Percentiles rank a stretch among this genome's conserved stretches.
Conservation (phyloP, 2,797 vertebrate genomes). For the Propithecus perrieri region DNA sequence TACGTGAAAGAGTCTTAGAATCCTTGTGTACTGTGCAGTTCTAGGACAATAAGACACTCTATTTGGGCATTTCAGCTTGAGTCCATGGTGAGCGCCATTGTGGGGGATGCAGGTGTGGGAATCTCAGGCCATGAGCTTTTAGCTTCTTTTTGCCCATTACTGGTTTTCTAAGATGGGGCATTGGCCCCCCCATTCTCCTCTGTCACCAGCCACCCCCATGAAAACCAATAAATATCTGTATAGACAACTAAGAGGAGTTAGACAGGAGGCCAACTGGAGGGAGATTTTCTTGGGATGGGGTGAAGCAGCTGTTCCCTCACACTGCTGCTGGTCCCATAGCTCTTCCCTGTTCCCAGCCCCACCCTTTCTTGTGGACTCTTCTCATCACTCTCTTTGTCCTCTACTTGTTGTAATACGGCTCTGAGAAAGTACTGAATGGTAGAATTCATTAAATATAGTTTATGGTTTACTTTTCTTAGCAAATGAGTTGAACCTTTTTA, state of each 20-base stretch:
- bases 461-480: not conserved
- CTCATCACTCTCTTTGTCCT: not conserved
- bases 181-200: not conserved
- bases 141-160: not conserved
- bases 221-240: not conserved
- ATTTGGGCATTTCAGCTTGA: not conserved
- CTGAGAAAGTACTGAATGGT: not conserved
- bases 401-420: not conserved
- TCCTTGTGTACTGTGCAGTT: too few species aligned
- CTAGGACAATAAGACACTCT: not conserved
- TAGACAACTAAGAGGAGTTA: not conserved
- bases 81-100: too few species aligned
- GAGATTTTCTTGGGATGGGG: not conserved
- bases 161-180: not conserved
- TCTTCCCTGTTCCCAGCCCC: not conserved
- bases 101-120: not conserved
- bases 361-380: not conserved
- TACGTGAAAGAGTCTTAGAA: not conserved
- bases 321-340: accelerated
- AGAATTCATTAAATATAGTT: not conserved
- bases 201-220: not conserved
- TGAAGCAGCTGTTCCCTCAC: not conserved
- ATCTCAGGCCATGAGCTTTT: too few species aligned
- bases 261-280: not conserved
- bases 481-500: not conserved